A percentile compares a stretch with the other conserved stretches of the same genome.
These are phyloP conservation scores for Garra rufa DNA, from an alignment of 2,113 vertebrate species.

Conservation along the genomic window DNA sequence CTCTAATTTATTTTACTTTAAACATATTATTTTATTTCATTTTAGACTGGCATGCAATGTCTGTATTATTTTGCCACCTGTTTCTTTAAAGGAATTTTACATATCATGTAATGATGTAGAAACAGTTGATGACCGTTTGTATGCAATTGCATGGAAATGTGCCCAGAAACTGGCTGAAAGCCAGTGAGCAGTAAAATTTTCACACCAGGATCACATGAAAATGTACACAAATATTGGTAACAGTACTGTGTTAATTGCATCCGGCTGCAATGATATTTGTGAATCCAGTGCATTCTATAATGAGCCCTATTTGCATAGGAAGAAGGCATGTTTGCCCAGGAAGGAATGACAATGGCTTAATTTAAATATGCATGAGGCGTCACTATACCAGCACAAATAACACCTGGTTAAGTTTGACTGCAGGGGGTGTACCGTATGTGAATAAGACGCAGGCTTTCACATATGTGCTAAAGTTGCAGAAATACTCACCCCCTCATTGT, in stretches of 20 bases:
- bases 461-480: background rate
- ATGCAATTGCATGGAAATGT: background rate
- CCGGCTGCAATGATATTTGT: background rate
- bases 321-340: constrained; percentile 10
- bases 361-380: constrained; percentile 1
- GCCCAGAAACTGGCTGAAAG: background rate
- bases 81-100: background rate
- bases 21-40: too few species aligned
- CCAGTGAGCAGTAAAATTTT: background rate
- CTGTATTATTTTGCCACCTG: background rate
- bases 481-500: background rate
- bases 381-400: background rate
- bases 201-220: background rate
- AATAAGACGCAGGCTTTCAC: background rate
- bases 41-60: background rate
- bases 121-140: background rate
- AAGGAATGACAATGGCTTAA: constrained; percentile 4
- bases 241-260: constrained; percentile 8
- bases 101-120: background rate
- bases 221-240: background rate
- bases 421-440: background rate
- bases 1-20: too few species aligned
- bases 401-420: constrained; percentile 22
- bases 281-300: constrained; percentile 1
- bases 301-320: constrained; percentile 10